Evolutionary conservation across 2,888 invertebrate genomes (phyloP), one percentile per base, ranked within the genome.

Genomic region (Scrobipalpa atriplicella): DNA sequence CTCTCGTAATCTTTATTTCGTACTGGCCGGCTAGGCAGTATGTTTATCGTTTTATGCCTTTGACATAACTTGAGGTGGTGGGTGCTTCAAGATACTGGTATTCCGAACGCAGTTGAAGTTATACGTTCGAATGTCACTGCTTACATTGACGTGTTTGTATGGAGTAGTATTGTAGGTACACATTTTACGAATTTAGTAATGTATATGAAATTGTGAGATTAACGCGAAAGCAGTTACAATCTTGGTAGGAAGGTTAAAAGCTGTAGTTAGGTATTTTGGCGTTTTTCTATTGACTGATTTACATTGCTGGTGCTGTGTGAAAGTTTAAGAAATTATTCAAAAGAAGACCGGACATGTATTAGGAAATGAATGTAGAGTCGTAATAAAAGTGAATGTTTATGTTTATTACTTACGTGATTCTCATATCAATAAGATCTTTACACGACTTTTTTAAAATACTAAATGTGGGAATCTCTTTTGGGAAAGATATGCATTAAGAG

Each of bases 31-130:
- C 68, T 69, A 64, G 66, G 70, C 70, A 71, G 68, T 71, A 72
- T 68, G 76, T 76, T 82, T 81, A 81, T 79, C 78, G 76, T 83
- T 86, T 74, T 86, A 85, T 83, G 81, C 76, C 69, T 58, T 71
- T 74, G 74, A 74, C 74, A 72, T 73, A 70, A 39, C 39, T 51
- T 38, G 38, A 74, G 75, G 78, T 71, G 80, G 80, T 81, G 79
- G 81, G 67, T 68, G 69, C 72, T 29, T 13, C 16, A 5, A 62
- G 47, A 19, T 18, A 39, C 29, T 63, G 10, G 29, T 63, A 63
- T 51, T 63, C 16, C 47, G 47, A 61, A 61, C 39, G 10, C 38
- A 41, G 1, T 11, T 7, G 21, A 8, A 10, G 41, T 19, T 9
- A 11, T 5, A 19, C 61, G 41, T 58, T 61, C 41, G 61, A 61